Conservation (phyloP, 2,888 invertebrate genomes). For the Conistra vaccinii region DNA sequence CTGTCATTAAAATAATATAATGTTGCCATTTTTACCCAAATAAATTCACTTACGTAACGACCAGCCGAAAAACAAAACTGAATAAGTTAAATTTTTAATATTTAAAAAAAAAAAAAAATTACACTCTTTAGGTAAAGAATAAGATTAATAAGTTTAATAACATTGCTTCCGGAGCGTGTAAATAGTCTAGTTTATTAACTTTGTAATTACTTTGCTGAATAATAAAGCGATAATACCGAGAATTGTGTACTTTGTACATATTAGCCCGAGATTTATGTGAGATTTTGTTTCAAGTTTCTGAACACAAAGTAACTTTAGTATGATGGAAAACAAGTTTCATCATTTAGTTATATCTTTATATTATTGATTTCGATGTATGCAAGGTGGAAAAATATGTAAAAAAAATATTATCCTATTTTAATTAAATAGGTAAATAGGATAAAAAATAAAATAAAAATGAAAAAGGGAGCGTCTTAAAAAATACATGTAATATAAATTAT, state of each 20-base stretch:
- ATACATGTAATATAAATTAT: neutral
- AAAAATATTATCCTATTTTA: neutral
- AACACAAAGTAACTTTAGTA: neutral
- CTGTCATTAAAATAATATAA: neutral
- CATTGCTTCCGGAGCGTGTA: slow-evolving; percentile 26
- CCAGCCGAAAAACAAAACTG: slow-evolving; percentile 12
- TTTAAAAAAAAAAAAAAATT: too few relatives aligned
- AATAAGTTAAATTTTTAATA: slow-evolving; percentile 15
- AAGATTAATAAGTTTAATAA: slow-evolving; percentile 33
- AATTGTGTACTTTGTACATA: slow-evolving; percentile 43
- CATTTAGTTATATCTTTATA: neutral
- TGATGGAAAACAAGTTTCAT: neutral
- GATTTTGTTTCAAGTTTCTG: slow-evolving; percentile 17
- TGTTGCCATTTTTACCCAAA: neutral
- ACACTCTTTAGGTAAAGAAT: neutral
- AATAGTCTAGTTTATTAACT: slow-evolving; percentile 51
- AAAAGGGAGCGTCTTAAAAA: neutral
- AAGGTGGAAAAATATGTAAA: neutral
- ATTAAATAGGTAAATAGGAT: too few relatives aligned
- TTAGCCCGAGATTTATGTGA: slow-evolving; percentile 38
- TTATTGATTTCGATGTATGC: neutral
- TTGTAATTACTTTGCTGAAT: slow-evolving; percentile 53
- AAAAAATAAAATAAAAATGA: neutral
- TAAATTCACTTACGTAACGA: neutral
- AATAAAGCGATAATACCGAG: slow-evolving; percentile 52